Conservation (phyloP, 2,888 invertebrate species). For the Apantesis nais region DNA sequence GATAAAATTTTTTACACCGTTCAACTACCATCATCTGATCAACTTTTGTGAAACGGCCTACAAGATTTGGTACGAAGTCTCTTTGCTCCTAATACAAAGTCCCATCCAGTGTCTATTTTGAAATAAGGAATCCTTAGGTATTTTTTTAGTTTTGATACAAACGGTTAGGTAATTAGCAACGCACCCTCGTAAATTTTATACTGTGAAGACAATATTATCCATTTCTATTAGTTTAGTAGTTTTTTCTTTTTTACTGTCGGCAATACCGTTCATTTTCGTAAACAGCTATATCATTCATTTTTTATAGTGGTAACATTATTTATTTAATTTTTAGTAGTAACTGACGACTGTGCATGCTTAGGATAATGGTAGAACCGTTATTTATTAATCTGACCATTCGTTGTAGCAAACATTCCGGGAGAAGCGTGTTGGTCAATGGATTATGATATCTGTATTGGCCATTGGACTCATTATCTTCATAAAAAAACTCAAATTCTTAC, state of each 20-base stretch:
- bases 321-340: neutral
- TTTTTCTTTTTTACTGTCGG: neutral
- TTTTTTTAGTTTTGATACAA: neutral
- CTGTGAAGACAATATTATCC: neutral
- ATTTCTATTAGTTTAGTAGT: neutral
- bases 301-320: neutral
- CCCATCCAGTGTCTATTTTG: neutral
- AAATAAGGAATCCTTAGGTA: neutral
- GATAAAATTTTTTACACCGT: too few species aligned
- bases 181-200: neutral
- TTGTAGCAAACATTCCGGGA: conserved; percentile 13
- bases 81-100: neutral
- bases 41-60: too few species aligned
- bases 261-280: neutral
- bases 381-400: conserved; percentile 4
- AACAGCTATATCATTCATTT: neutral
- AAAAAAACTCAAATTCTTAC: conserved; percentile 11
- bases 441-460: conserved; percentile 14
- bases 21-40: too few species aligned
- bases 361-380: neutral
- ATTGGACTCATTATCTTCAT: conserved; percentile 19
- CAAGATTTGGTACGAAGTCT: too few species aligned
- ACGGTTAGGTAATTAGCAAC: too few species aligned
- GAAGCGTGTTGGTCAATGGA: conserved; percentile 10
- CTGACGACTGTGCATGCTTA: neutral